These are phyloP conservation scores for Drosophila sordidapex DNA, from an alignment of 2,888 invertebrate genomes.

Conservation along the genomic window DNA sequence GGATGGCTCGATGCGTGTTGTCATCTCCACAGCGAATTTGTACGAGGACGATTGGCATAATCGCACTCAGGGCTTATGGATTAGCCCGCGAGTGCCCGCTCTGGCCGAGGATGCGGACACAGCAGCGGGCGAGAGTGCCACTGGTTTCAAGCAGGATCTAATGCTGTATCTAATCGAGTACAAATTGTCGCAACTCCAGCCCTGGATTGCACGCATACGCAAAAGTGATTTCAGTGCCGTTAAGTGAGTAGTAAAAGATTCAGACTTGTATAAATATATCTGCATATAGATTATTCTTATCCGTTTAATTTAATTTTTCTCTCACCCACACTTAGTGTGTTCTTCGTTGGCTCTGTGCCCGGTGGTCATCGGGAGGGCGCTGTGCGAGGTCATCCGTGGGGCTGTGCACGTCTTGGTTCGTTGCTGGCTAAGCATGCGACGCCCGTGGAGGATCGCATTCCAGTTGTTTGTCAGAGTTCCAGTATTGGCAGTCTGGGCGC, in stretches of 20 bases:
- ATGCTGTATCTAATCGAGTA: conserved; percentile 92
- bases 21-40: conserved; percentile 96
- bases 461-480: conserved; percentile 94
- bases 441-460: conserved; percentile 87
- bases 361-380: conserved; percentile 89
- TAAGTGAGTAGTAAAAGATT: conserved; percentile 87
- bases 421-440: conserved; percentile 89
- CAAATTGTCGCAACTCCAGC: conserved; percentile 88
- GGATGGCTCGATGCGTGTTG: conserved; percentile 92
- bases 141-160: conserved; percentile 92
- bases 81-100: conserved; percentile 92
- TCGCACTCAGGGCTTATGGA: conserved; percentile 97
- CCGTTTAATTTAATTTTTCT: neutral
- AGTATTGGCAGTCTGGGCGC: conserved; percentile 95
- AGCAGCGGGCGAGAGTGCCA: conserved; percentile 91
- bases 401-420: conserved; percentile 87
- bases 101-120: conserved; percentile 86
- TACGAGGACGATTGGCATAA: conserved; percentile 97
- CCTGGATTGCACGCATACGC: conserved; percentile 91
- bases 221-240: conserved; percentile 92
- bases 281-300: neutral
- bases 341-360: conserved; percentile 93
- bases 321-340: conserved; percentile 88
- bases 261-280: too few species aligned
- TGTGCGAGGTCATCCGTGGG: conserved; percentile 86